phyloP scores from a whole-genome alignment of 2,797 vertebrate species.

The Xenops minutus region DNA sequence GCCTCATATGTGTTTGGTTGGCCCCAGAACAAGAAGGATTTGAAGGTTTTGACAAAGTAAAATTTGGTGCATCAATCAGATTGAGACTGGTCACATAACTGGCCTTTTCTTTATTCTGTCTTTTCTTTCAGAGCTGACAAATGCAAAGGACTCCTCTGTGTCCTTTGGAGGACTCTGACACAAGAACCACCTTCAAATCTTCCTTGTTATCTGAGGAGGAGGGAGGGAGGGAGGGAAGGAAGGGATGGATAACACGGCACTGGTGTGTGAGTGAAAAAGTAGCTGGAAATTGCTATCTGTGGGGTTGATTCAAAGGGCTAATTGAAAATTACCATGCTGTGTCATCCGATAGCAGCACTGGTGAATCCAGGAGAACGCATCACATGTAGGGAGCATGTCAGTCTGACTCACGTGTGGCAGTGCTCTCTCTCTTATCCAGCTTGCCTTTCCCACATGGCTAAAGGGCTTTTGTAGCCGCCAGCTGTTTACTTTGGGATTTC shows the following conservation, averaged over 20 bases:
- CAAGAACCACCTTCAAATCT: neutral
- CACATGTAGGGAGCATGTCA: fast-evolving
- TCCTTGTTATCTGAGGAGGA: fast-evolving
- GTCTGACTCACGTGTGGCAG: neutral
- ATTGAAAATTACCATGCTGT: fast-evolving
- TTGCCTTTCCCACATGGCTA: neutral
- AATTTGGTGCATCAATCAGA: neutral
- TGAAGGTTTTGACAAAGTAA: neutral
- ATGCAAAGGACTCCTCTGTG: neutral
- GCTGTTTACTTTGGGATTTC: constrained; percentile 20
- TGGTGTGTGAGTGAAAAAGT: neutral
- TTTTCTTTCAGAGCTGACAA: neutral
- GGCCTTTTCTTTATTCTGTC: neutral
- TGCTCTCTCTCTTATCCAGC: neutral
- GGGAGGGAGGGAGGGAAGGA: neutral
- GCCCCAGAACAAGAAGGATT: neutral
- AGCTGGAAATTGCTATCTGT: neutral
- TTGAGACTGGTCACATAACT: neutral
- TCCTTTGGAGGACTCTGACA: neutral
- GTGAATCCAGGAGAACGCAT: neutral
- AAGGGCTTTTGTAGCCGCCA: constrained; percentile 13
- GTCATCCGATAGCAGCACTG: fast-evolving
- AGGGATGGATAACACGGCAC: fast-evolving
- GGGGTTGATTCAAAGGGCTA: fast-evolving
- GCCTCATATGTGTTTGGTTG: neutral